A percentile compares a stretch with the other conserved stretches of the same genome.
Conservation (phyloP, 1,140 invertebrate species). For the Neuroterus valhalla region DNA sequence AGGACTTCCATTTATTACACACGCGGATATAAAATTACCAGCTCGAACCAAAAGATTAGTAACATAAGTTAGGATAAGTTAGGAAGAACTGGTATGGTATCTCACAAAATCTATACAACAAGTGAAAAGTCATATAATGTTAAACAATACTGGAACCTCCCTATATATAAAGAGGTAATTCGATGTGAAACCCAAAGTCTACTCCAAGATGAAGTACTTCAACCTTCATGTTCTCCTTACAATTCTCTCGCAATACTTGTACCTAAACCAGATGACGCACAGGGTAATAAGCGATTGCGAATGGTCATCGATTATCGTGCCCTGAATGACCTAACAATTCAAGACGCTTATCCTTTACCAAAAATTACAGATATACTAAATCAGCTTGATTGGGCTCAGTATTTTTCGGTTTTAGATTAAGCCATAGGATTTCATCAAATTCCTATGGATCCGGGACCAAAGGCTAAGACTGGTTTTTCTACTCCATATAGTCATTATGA, state of each 20-base stretch:
- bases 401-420: slow-evolving; percentile 7
- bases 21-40: neutral
- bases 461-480: slow-evolving; percentile 1
- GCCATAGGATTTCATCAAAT: slow-evolving; percentile 16
- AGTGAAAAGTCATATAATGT: slow-evolving; percentile 40
- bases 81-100: slow-evolving; percentile 28
- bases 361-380: slow-evolving; percentile 18
- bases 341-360: slow-evolving; percentile 44
- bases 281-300: slow-evolving; percentile 45
- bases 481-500: neutral
- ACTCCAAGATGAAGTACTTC: slow-evolving; percentile 36
- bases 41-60: neutral
- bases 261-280: slow-evolving; percentile 37
- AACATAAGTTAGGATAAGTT: neutral
- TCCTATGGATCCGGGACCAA: neutral
- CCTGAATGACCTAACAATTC: too few relatives aligned
- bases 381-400: neutral
- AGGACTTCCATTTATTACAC: neutral
- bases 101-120: slow-evolving; percentile 42
- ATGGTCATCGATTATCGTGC: slow-evolving; percentile 37
- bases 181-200: slow-evolving; percentile 34
- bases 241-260: slow-evolving; percentile 47
- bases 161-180: slow-evolving; percentile 39
- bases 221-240: slow-evolving; percentile 35
- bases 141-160: slow-evolving; percentile 50